These are phyloP conservation scores for Urechis unicinctus DNA, from an alignment of 2,888 invertebrate species.

Conservation along the genomic window DNA sequence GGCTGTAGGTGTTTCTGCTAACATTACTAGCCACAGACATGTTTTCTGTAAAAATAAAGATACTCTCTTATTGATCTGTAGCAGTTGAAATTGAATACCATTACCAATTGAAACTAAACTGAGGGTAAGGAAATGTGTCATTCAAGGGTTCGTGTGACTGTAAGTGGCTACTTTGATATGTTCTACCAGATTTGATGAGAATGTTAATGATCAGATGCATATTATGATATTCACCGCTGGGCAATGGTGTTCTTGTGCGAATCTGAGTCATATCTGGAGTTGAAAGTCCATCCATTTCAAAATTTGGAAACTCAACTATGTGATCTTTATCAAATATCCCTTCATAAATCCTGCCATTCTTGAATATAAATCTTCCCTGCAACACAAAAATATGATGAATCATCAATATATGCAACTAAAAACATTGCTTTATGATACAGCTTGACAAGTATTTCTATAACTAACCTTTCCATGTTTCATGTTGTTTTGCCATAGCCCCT, in stretches of 20 bases:
- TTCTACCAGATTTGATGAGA: too few species aligned
- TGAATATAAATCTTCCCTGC: constrained; percentile 50
- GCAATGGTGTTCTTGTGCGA: constrained; percentile 44
- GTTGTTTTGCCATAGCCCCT: constrained; percentile 48
- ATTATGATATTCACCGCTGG: constrained; percentile 30
- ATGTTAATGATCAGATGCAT: neutral
- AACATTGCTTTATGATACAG: neutral
- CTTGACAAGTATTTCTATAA: neutral
- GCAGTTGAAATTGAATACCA: too few species aligned
- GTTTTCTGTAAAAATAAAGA: constrained; percentile 30
- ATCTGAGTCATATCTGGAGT: constrained; percentile 44
- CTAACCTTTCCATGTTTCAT: constrained; percentile 49
- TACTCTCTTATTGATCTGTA: too few species aligned
- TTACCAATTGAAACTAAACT: too few species aligned
- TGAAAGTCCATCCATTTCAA: constrained; percentile 39
- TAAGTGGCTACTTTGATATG: too few species aligned
- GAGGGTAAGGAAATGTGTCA: neutral
- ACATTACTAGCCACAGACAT: constrained; percentile 46
- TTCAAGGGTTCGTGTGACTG: neutral
- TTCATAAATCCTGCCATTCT: constrained; percentile 49
- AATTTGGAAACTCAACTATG: constrained; percentile 46
- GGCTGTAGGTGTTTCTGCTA: constrained; percentile 46
- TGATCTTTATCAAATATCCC: constrained; percentile 49
- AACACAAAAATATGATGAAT: neutral
- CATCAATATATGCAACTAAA: neutral